A percentile compares a stretch with the other conserved stretches of the same genome.
These are phyloP conservation scores for Aplocera efformata DNA, from an alignment of 2,888 invertebrate species.

Conservation along the genomic window DNA sequence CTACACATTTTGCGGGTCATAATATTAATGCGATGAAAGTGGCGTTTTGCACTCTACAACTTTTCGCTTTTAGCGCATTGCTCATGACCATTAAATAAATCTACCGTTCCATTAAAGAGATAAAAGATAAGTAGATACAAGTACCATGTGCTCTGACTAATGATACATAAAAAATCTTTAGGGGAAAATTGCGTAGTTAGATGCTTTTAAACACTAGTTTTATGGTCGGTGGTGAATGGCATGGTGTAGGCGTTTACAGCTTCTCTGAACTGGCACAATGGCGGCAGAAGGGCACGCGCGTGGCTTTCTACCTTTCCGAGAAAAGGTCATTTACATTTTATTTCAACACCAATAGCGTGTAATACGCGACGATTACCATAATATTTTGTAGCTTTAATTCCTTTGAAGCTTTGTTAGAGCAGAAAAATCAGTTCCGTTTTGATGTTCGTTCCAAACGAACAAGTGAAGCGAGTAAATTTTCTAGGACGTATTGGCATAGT, in stretches of 20 bases:
- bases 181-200: slow-evolving; percentile 29
- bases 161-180: slow-evolving; percentile 37
- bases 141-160: slow-evolving; percentile 31
- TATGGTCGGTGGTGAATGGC: slow-evolving; percentile 32
- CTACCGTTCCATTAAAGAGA: slow-evolving; percentile 20
- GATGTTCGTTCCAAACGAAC: too few species aligned
- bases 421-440: slow-evolving; percentile 2
- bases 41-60: slow-evolving; percentile 19
- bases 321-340: slow-evolving; percentile 53
- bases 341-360: slow-evolving; percentile 28
- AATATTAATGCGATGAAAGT: slow-evolving; percentile 31
- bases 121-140: slow-evolving; percentile 14
- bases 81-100: slow-evolving; percentile 20
- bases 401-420: slow-evolving; percentile 5
- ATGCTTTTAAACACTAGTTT: slow-evolving; percentile 36
- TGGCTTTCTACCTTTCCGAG: slow-evolving; percentile 42
- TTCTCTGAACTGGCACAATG: slow-evolving; percentile 38
- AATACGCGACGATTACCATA: slow-evolving; percentile 20
- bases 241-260: slow-evolving; percentile 47
- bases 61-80: slow-evolving; percentile 24
- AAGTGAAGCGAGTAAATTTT: too few species aligned
- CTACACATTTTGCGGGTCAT: slow-evolving; percentile 36
- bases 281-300: slow-evolving; percentile 31
- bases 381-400: slow-evolving; percentile 15
- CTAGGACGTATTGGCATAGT: too few species aligned